Evolutionary conservation across 1,140 invertebrate genomes (phyloP).

Genomic region (Plodia interpunctella): DNA sequence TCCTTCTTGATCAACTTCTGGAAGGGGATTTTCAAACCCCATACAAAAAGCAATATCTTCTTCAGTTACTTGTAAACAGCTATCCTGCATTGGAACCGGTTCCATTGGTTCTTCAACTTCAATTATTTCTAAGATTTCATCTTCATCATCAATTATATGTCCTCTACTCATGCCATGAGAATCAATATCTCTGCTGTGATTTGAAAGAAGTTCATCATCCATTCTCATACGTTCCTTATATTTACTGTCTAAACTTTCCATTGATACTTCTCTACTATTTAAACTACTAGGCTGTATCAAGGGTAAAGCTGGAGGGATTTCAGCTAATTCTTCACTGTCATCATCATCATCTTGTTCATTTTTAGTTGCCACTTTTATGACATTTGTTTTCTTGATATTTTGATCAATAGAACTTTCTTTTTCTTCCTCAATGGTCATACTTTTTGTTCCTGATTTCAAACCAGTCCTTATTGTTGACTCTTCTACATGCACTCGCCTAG

Average conservation of each 20-base stretch:
- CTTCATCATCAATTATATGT: conserved; percentile 77
- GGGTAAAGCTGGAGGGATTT: conserved; percentile 85
- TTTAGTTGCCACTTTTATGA: conserved; percentile 44
- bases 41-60: conserved; percentile 93
- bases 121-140: conserved; percentile 89
- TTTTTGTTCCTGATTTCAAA: conserved; percentile 73
- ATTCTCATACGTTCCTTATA: conserved; percentile 80
- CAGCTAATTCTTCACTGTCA: conserved; percentile 83
- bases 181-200: conserved; percentile 71
- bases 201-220: conserved; percentile 74
- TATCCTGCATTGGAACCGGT: conserved; percentile 89
- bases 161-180: conserved; percentile 71
- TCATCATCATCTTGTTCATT: conserved; percentile 81
- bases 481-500: conserved; percentile 76
- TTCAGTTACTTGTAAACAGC: conserved; percentile 92
- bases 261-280: conserved; percentile 86
- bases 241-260: conserved; percentile 85
- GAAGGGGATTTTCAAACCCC: conserved; percentile 85
- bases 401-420: conserved; percentile 50
- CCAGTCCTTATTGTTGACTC: conserved; percentile 78
- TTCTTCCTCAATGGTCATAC: conserved; percentile 73
- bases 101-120: conserved; percentile 88
- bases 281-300: conserved; percentile 83
- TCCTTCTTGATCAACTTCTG: conserved; percentile 81
- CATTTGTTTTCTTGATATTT: conserved; percentile 32